Conservation (phyloP, 2,797 vertebrate genomes). For the Oryzias dopingdopingensis region DNA sequence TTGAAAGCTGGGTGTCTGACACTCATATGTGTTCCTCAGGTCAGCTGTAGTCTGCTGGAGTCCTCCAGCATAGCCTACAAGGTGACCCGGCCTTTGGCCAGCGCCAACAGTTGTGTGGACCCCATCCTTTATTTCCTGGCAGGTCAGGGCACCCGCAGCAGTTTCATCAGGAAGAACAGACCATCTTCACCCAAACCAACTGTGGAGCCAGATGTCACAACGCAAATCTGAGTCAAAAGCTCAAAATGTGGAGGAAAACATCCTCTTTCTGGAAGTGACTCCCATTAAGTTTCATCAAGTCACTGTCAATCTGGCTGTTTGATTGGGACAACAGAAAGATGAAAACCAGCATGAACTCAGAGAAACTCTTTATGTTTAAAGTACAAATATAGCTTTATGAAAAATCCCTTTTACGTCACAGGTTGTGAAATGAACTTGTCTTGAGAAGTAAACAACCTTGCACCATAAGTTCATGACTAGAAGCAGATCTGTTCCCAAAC, state of each 20-base stretch:
- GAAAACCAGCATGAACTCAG: no score
- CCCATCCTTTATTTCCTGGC: constrained; percentile 93
- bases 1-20: background rate
- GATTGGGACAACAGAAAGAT: no score
- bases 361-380: no score
- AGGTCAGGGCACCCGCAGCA: constrained; percentile 80
- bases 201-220: constrained; percentile 26
- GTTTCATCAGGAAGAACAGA: constrained; percentile 50
- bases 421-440: no score
- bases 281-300: no score
- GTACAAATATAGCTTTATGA: no score
- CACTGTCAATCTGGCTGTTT: no score
- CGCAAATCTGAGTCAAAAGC: constrained; percentile 35
- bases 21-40: constrained; percentile 30
- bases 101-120: constrained; percentile 93
- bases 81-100: constrained; percentile 88
- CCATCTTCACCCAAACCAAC: background rate
- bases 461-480: no score
- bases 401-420: no score
- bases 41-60: constrained; percentile 84
- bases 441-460: no score
- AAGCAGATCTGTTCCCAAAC: no score
- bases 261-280: no score
- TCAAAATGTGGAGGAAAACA: background rate
- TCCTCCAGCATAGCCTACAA: constrained; percentile 90